phyloP scores from a whole-genome alignment of 2,888 invertebrate genomes.

The Calephelis perditalis region DNA sequence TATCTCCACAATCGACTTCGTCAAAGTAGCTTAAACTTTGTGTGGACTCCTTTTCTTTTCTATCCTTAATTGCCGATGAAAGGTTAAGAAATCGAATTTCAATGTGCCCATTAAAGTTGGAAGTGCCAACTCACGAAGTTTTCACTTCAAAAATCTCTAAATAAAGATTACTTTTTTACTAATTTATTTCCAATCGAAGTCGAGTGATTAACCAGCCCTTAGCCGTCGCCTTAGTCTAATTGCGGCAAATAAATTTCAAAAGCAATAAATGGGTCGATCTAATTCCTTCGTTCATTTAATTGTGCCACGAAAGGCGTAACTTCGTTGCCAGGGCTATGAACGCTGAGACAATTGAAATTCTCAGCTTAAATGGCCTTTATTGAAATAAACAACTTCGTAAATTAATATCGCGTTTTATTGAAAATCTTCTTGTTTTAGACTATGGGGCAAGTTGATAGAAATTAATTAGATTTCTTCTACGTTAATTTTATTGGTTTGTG shows the following conservation, averaged over 20 bases:
- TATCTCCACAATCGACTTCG: too few relatives aligned
- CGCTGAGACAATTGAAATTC: conserved; percentile 1
- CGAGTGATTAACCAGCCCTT: too few relatives aligned
- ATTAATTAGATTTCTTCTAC: not conserved
- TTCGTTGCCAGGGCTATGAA: conserved; percentile 37
- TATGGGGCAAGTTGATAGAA: not conserved
- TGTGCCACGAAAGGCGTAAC: conserved; percentile 46
- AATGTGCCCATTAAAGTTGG: too few relatives aligned
- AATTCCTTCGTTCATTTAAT: conserved; percentile 52
- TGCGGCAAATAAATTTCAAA: conserved; percentile 4
- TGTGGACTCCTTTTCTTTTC: too few relatives aligned
- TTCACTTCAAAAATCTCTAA: too few relatives aligned
- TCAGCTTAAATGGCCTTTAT: not conserved
- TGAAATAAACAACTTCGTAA: conserved; percentile 5
- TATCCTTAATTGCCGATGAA: too few relatives aligned
- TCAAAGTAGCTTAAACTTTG: too few relatives aligned
- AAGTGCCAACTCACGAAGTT: too few relatives aligned
- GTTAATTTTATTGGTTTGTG: too few relatives aligned
- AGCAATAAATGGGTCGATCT: conserved; percentile 37
- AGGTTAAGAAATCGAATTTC: too few relatives aligned
- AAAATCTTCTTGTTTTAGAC: not conserved
- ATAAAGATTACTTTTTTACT: too few relatives aligned
- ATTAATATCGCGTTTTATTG: conserved; percentile 10
- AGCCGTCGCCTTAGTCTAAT: not conserved
- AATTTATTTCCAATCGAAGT: too few relatives aligned